Evolutionary conservation across 2,797 vertebrate species (phyloP).

Genomic region (Melanogrammus aeglefinus): DNA sequence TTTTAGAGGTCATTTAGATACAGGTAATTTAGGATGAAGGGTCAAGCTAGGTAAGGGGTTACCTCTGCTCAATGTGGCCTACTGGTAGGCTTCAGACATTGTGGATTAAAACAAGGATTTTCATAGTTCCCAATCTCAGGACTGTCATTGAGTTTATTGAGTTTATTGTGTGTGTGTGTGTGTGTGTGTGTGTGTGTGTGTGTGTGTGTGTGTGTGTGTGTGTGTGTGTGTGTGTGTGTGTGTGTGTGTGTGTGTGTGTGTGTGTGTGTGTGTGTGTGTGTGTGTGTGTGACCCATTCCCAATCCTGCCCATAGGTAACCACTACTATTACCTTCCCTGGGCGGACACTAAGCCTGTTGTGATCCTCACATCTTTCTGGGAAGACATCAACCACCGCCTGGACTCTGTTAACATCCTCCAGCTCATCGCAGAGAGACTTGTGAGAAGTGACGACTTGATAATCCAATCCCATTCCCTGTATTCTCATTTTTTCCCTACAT

Average conservation of each 20-base stretch:
- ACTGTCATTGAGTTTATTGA: neutral
- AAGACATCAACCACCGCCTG: slow-evolving; percentile 92
- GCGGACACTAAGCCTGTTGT: slow-evolving; percentile 91
- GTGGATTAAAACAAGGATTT: too few relatives aligned
- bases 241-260: too few relatives aligned
- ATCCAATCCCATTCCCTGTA: neutral
- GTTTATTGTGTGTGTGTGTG: neutral
- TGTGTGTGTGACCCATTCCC: neutral
- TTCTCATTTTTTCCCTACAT: neutral
- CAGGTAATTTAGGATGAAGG: neutral
- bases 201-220: too few relatives aligned
- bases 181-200: too few relatives aligned
- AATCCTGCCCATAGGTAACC: slow-evolving; percentile 81
- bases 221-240: too few relatives aligned
- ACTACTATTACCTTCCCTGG: slow-evolving; percentile 97
- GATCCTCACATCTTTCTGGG: slow-evolving; percentile 92
- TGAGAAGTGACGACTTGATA: slow-evolving; percentile 53
- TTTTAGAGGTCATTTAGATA: neutral
- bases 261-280: too few relatives aligned
- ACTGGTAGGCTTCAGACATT: too few relatives aligned
- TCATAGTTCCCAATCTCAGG: too few relatives aligned
- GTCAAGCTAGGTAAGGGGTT: neutral
- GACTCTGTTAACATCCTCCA: slow-evolving; percentile 85
- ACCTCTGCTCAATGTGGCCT: too few relatives aligned
- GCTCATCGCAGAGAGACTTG: slow-evolving; percentile 81